Conservation (phyloP, 2,888 invertebrate species). For the Pseudococcus viburni region DNA sequence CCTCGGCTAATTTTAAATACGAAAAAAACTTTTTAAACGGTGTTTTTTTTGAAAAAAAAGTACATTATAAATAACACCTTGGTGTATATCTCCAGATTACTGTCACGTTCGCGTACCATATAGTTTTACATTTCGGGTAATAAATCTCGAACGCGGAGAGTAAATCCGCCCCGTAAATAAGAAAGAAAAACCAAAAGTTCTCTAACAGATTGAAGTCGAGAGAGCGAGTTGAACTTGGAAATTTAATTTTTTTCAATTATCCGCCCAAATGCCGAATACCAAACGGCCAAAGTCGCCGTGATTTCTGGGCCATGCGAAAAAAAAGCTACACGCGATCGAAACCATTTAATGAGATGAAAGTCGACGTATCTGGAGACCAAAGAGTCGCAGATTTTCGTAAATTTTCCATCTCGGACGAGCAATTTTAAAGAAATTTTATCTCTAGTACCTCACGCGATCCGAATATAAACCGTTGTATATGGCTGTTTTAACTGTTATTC, state of each 20-base stretch:
- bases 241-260: constrained; percentile 43
- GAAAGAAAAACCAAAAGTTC: constrained; percentile 38
- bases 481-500: neutral
- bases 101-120: constrained; percentile 34
- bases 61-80: constrained; percentile 49
- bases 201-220: neutral
- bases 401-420: neutral
- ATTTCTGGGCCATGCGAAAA: neutral
- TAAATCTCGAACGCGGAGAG: neutral
- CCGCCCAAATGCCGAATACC: neutral
- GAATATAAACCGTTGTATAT: constrained; percentile 1
- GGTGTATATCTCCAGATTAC: constrained; percentile 28
- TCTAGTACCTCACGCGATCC: neutral
- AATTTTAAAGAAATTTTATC: constrained; percentile 14
- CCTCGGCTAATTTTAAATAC: constrained; percentile 20
- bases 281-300: neutral
- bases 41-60: neutral
- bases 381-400: neutral
- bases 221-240: neutral
- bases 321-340: neutral
- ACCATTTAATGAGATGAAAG: neutral
- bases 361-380: too few relatives aligned
- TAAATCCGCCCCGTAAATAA: constrained; percentile 37
- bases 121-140: constrained; percentile 35
- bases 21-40: constrained; percentile 4